A percentile compares a stretch with the other conserved stretches of the same genome.
Evolutionary conservation across 2,888 invertebrate species (phyloP).

Genomic region (Sminthurinus aureus): DNA sequence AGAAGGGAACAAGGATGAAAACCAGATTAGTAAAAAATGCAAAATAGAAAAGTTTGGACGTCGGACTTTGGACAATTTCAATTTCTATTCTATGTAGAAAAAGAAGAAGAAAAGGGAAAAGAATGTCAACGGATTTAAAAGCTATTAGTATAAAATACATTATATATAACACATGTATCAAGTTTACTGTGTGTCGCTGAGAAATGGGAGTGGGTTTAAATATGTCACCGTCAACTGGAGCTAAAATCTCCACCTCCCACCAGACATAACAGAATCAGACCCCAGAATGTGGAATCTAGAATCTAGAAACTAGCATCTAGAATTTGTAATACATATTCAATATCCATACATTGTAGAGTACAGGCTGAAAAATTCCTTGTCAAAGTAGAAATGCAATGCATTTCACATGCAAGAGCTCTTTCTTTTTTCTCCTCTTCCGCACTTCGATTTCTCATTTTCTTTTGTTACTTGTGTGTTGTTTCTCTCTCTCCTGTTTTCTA

Average conservation of each 20-base stretch:
- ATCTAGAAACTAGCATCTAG: too few species aligned
- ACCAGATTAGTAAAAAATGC: too few species aligned
- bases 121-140: neutral
- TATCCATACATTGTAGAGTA: too few species aligned
- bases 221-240: neutral
- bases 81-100: neutral
- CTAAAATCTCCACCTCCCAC: too few species aligned
- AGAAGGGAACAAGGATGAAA: neutral
- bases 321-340: too few species aligned
- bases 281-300: too few species aligned
- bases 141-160: neutral
- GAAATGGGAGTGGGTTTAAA: neutral
- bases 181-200: neutral
- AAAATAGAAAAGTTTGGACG: too few species aligned
- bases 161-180: too few species aligned
- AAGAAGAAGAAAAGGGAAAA: neutral
- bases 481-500: neutral
- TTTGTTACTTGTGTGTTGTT: neutral
- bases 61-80: too few species aligned
- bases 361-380: neutral
- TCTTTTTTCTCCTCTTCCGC: neutral
- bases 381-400: neutral
- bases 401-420: neutral
- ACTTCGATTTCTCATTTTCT: slow-evolving; percentile 6
- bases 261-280: too few species aligned